Conservation (phyloP, 2,797 vertebrate genomes). For the Notolepis coatsorum region DNA sequence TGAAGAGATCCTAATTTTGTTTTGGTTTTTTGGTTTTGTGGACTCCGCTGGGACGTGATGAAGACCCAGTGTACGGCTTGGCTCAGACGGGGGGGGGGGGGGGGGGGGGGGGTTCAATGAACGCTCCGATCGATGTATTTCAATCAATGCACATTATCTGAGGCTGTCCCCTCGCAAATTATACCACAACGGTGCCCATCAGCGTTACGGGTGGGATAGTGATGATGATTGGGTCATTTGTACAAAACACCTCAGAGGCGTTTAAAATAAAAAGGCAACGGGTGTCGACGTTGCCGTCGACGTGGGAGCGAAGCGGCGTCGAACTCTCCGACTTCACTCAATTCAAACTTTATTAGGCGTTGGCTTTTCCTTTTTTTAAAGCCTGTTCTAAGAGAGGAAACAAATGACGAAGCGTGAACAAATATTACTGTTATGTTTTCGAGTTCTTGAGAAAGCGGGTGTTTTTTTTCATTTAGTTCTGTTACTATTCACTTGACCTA, state of each 20-base stretch:
- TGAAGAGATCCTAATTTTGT: background rate
- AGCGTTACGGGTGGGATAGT: constrained; percentile 16
- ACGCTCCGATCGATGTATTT: constrained; percentile 58
- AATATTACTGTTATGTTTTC: constrained; percentile 19
- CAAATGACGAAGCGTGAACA: background rate
- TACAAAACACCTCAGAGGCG: constrained; percentile 29
- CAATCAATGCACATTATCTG: constrained; percentile 64
- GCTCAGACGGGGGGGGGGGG: constrained; percentile 25
- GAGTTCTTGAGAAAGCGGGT: constrained; percentile 12
- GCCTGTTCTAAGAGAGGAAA: constrained; percentile 3
- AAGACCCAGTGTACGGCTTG: constrained; percentile 29
- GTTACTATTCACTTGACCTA: constrained; percentile 55
- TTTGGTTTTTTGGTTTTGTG: too few species aligned
- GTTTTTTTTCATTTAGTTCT: constrained; percentile 31
- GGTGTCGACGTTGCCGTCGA: constrained; percentile 25
- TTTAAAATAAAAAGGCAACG: constrained; percentile 20
- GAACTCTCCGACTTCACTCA: background rate
- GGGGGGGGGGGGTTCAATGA: constrained; percentile 30
- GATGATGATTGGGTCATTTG: constrained; percentile 37
- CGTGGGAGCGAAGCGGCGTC: constrained; percentile 22
- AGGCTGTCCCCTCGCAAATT: constrained; percentile 40
- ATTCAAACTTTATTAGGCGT: background rate
- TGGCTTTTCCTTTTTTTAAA: background rate
- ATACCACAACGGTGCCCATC: constrained; percentile 42
- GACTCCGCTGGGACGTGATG: constrained; percentile 39